Percentiles rank a stretch among this genome's conserved stretches.
Conservation (phyloP, 2,888 invertebrate species). For the Cetonia aurata region DNA sequence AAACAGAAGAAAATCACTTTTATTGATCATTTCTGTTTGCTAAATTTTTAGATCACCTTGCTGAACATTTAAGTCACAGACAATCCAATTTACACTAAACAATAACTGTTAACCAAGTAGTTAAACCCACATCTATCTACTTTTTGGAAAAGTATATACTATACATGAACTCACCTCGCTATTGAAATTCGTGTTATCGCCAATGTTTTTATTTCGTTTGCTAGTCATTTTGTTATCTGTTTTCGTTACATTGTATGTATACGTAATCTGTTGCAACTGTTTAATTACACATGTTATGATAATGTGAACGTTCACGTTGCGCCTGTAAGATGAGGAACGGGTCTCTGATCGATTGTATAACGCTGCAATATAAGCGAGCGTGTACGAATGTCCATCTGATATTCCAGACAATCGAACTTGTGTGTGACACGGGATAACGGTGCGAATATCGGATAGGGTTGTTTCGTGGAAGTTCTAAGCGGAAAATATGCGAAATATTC, state of each 20-base stretch:
- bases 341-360: slow-evolving; percentile 1
- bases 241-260: slow-evolving; percentile 14
- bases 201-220: neutral
- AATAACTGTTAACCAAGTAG: neutral
- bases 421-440: slow-evolving; percentile 8
- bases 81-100: neutral
- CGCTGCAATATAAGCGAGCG: neutral
- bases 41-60: too few relatives aligned
- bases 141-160: too few relatives aligned
- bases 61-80: too few relatives aligned
- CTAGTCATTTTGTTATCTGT: slow-evolving; percentile 3
- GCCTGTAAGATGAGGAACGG: neutral
- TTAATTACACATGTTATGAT: slow-evolving; percentile 20
- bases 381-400: neutral
- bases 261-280: slow-evolving; percentile 19
- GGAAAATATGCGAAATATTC: too few relatives aligned
- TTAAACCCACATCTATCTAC: neutral
- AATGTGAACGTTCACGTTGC: slow-evolving; percentile 1
- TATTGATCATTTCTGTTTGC: too few relatives aligned
- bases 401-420: slow-evolving; percentile 2
- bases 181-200: neutral
- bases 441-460: neutral
- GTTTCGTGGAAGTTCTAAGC: too few relatives aligned
- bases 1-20: too few relatives aligned
- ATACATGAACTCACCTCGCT: too few relatives aligned